A percentile compares a stretch with the other conserved stretches of the same genome.
Evolutionary conservation across 2,113 vertebrate species (phyloP).

Genomic region (Myotis lucifugus): DNA sequence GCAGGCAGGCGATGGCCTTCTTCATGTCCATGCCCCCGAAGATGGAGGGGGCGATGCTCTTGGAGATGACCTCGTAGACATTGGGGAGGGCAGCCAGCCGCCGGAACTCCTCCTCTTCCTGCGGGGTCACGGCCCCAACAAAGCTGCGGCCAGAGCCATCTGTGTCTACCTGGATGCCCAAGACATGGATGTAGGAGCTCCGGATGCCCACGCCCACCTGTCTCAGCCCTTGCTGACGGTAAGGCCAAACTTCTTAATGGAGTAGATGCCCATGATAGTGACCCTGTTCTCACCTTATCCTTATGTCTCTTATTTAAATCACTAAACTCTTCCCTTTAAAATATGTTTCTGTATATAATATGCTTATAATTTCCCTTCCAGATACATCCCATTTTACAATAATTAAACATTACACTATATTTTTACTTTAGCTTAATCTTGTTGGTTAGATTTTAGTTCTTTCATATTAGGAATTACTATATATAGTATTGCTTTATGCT

Average conservation of each 20-base stretch:
- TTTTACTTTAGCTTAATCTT: background rate
- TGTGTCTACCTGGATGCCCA: too few species aligned
- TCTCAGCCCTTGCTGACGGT: too few species aligned
- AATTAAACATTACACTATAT: background rate
- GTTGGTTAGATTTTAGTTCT: background rate
- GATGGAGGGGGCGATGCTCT: conserved; percentile 96
- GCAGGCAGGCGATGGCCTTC: conserved; percentile 95
- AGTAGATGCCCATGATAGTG: too few species aligned
- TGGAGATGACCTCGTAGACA: conserved; percentile 90
- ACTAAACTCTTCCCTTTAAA: background rate
- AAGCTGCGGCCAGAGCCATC: conserved; percentile 86
- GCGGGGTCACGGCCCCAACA: conserved; percentile 88
- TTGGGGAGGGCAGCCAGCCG: conserved; percentile 88
- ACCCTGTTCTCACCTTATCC: too few species aligned
- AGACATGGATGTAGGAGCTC: too few species aligned
- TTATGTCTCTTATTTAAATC: background rate
- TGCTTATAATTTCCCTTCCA: background rate
- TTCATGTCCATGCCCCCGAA: conserved; percentile 96
- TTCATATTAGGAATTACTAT: background rate
- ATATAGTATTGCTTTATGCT: background rate
- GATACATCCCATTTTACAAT: background rate
- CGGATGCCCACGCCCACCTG: too few species aligned
- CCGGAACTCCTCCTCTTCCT: conserved; percentile 96
- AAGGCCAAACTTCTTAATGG: too few species aligned
- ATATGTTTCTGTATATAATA: background rate